phyloP scores from a whole-genome alignment of 2,113 vertebrate species.

The Podocnemis expansa region DNA sequence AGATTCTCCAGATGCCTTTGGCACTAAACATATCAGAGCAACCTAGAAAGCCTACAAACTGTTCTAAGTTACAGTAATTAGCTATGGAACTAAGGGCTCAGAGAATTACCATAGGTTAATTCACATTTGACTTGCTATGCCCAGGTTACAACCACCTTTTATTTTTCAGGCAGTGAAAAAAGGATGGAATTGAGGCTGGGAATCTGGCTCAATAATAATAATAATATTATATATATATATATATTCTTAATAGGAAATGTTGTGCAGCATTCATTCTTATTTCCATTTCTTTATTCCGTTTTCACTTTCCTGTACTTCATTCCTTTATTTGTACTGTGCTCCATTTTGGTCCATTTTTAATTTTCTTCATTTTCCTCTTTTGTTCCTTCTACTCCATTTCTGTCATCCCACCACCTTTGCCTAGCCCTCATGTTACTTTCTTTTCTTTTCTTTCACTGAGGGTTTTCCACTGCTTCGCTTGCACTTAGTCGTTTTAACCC shows the following conservation, averaged over 20 bases:
- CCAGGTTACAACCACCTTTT: background rate
- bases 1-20: background rate
- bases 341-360: background rate
- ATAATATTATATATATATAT: too few relatives aligned
- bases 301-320: background rate
- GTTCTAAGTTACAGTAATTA: background rate
- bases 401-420: background rate
- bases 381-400: background rate
- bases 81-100: background rate
- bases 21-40: background rate
- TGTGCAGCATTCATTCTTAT: background rate
- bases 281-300: background rate
- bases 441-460: background rate
- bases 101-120: background rate
- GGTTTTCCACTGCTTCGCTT: background rate
- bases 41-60: background rate
- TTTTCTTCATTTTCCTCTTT: background rate
- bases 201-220: background rate
- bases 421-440: background rate
- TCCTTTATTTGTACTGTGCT: background rate
- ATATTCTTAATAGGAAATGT: background rate
- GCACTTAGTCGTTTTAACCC: background rate
- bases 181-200: background rate
- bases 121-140: background rate
- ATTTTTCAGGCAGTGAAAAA: background rate